A percentile compares a stretch with the other conserved stretches of the same genome.
Evolutionary conservation across 92 coral and sea anemone species (phyloP).

Genomic region (Zoanthus sociatus): DNA sequence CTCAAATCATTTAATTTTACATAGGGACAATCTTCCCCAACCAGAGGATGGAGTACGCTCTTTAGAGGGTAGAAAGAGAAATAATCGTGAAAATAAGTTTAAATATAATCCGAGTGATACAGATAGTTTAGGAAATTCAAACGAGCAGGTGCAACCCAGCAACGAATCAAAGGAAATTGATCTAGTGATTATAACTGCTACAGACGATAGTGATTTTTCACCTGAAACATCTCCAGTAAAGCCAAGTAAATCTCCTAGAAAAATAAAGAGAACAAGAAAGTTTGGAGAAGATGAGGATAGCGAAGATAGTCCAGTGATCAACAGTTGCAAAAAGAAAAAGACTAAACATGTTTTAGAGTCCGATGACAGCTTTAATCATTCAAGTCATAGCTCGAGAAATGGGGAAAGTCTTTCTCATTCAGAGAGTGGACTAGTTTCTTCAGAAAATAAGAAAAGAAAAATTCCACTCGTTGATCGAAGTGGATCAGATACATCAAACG

Average conservation of each 20-base stretch:
- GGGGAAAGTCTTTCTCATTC: too few relatives aligned
- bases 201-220: constrained; percentile 19
- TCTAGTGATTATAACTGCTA: not conserved
- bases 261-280: constrained; percentile 7
- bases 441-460: too few relatives aligned
- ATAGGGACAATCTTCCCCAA: not conserved
- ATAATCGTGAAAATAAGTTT: not conserved
- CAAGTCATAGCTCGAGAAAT: too few relatives aligned
- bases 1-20: not conserved
- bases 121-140: not conserved
- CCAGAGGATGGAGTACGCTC: not conserved
- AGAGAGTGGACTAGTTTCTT: too few relatives aligned
- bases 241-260: constrained; percentile 21
- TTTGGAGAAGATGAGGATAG: not conserved
- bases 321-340: not conserved
- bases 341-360: constrained; percentile 12
- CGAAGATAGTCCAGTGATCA: not conserved
- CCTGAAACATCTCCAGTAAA: constrained; percentile 5
- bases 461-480: too few relatives aligned
- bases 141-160: not conserved
- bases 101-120: not conserved
- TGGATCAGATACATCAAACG: too few relatives aligned
- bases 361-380: not conserved
- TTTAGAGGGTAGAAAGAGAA: not conserved
- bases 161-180: not conserved